phyloP scores from a whole-genome alignment of 1,140 invertebrate genomes.

The Platyscapa corneri region DNA sequence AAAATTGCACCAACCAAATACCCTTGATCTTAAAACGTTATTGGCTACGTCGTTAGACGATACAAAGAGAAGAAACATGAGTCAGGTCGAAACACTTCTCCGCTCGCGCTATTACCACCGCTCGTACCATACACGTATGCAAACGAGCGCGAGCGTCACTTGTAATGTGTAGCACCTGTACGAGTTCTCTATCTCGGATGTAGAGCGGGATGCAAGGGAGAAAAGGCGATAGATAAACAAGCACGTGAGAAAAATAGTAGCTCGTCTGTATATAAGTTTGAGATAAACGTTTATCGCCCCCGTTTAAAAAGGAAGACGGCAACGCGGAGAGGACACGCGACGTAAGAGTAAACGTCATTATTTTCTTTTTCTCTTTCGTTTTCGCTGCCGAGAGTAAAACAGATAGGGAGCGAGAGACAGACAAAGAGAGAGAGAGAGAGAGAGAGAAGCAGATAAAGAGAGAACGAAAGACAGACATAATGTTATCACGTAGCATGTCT shows the following conservation, averaged over 20 bases:
- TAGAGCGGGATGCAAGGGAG: neutral
- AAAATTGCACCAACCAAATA: neutral
- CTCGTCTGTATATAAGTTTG: conserved; percentile 39
- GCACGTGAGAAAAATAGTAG: conserved; percentile 48
- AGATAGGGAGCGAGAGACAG: neutral
- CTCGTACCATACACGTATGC: conserved; percentile 7
- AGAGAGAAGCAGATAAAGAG: neutral
- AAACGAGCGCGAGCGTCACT: conserved; percentile 30
- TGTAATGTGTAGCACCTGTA: conserved; percentile 49
- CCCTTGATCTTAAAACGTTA: conserved; percentile 31
- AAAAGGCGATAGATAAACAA: neutral
- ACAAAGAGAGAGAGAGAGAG: neutral
- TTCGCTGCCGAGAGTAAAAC: neutral
- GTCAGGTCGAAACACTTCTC: conserved; percentile 28
- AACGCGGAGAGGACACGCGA: conserved; percentile 29
- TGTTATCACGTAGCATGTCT: conserved; percentile 23
- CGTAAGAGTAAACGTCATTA: conserved; percentile 46
- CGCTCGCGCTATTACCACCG: conserved; percentile 16
- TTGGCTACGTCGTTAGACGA: conserved; percentile 25
- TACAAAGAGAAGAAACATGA: conserved; percentile 40
- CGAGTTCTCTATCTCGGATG: conserved; percentile 36
- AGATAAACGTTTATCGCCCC: conserved; percentile 54
- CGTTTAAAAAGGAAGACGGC: neutral
- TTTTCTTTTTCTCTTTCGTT: conserved; percentile 28
- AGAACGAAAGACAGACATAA: neutral